Conservation (phyloP, 1,140 invertebrate genomes). For the Globodera rostochiensis region DNA sequence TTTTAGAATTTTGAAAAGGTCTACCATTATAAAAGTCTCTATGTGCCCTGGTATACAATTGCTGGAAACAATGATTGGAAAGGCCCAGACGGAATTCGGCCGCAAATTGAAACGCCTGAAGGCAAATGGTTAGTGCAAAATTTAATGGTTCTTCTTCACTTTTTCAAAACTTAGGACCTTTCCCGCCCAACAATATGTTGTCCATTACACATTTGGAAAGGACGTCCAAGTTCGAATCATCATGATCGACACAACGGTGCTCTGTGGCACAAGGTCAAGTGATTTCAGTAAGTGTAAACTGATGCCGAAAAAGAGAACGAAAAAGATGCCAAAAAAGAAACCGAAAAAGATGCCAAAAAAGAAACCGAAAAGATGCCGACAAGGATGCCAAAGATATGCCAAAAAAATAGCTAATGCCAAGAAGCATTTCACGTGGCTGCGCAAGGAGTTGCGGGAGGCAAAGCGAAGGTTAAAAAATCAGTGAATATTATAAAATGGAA, state of each 20-base stretch:
- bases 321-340: neutral
- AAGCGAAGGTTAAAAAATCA: neutral
- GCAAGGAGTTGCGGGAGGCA: neutral
- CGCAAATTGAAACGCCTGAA: neutral
- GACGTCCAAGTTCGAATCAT: neutral
- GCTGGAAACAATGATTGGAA: neutral
- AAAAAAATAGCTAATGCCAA: neutral
- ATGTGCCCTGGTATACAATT: slow-evolving; percentile 3
- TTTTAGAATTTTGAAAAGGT: neutral
- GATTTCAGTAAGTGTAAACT: neutral
- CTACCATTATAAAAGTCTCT: neutral
- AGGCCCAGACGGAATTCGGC: neutral
- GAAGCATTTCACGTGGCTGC: neutral
- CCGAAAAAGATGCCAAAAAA: neutral
- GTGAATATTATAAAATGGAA: too few relatives aligned
- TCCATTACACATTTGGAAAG: neutral
- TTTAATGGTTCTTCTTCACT: neutral
- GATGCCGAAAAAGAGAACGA: neutral
- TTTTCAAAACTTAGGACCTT: neutral
- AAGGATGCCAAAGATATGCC: neutral
- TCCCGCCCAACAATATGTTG: neutral
- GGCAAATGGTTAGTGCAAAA: neutral
- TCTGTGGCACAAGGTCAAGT: neutral
- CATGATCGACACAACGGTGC: neutral
- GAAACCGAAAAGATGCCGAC: neutral